A percentile compares a stretch with the other conserved stretches of the same genome.
Conservation (phyloP, 2,113 vertebrate genomes). For the Osmerus eperlanus region DNA sequence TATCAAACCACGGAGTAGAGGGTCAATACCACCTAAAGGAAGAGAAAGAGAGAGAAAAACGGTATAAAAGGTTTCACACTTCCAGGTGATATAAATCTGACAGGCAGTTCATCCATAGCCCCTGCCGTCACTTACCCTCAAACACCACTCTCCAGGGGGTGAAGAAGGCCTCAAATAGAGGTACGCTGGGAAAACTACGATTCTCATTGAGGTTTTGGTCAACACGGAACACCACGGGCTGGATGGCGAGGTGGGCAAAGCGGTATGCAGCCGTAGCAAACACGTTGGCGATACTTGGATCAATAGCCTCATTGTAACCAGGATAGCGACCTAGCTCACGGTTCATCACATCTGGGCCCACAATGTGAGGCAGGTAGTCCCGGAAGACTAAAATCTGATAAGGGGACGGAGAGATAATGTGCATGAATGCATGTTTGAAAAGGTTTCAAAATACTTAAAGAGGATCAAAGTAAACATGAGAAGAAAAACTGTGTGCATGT, state of each 20-base stretch:
- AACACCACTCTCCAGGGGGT: slow-evolving; percentile 81
- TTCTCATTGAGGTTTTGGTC: slow-evolving; percentile 64
- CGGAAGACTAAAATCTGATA: slow-evolving; percentile 71
- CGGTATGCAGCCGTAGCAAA: slow-evolving; percentile 85
- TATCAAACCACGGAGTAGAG: slow-evolving; percentile 74
- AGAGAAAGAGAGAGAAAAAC: neutral
- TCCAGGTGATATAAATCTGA: neutral
- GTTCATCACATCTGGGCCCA: slow-evolving; percentile 48
- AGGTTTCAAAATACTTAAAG: neutral
- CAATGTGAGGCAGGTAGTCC: slow-evolving; percentile 80
- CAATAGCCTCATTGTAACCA: slow-evolving; percentile 69
- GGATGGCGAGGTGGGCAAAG: slow-evolving; percentile 83
- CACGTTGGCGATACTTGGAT: slow-evolving; percentile 80
- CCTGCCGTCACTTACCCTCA: slow-evolving; percentile 70
- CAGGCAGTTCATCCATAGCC: neutral
- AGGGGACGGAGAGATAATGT: neutral
- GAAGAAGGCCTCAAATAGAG: slow-evolving; percentile 76
- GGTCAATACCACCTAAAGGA: slow-evolving; percentile 77
- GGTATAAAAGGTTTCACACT: neutral
- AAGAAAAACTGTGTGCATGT: neutral
- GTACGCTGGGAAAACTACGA: slow-evolving; percentile 59
- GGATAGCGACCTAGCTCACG: slow-evolving; percentile 67
- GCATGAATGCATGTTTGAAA: neutral
- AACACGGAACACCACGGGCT: slow-evolving; percentile 74
- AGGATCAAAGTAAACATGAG: neutral